Evolutionary conservation across 2,888 invertebrate species (phyloP).

Genomic region (Iselma pallidipennis): DNA sequence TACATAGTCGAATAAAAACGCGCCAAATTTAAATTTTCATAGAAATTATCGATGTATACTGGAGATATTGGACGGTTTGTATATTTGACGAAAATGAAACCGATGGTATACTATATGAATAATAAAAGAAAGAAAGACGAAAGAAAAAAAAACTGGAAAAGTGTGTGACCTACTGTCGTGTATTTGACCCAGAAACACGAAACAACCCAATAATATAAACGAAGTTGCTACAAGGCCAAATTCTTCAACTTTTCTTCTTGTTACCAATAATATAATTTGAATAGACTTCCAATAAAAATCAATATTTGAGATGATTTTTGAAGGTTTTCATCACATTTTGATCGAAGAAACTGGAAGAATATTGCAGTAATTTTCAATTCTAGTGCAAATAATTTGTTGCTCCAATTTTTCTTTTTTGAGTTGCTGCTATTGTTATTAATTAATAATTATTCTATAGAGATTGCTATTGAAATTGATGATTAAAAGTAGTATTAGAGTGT

Average conservation of each 20-base stretch:
- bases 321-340: not conserved
- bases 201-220: conserved; percentile 3
- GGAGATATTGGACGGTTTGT: no score
- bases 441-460: not conserved
- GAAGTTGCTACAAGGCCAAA: conserved; percentile 24
- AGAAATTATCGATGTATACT: no score
- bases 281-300: not conserved
- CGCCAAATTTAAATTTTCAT: no score
- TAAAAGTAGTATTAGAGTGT: not conserved
- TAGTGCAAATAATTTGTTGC: not conserved
- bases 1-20: no score
- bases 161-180: conserved; percentile 25
- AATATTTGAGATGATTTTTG: not conserved
- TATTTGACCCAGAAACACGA: conserved; percentile 21
- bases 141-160: conserved; percentile 10
- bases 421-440: not conserved
- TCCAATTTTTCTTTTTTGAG: not conserved
- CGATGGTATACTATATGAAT: no score
- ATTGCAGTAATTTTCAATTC: no score
- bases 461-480: not conserved
- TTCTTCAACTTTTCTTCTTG: conserved; percentile 21
- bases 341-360: not conserved
- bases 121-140: no score
- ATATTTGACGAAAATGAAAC: no score
- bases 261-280: not conserved